phyloP scores from a whole-genome alignment of 2,888 invertebrate genomes.

The Orchestes rusci region DNA sequence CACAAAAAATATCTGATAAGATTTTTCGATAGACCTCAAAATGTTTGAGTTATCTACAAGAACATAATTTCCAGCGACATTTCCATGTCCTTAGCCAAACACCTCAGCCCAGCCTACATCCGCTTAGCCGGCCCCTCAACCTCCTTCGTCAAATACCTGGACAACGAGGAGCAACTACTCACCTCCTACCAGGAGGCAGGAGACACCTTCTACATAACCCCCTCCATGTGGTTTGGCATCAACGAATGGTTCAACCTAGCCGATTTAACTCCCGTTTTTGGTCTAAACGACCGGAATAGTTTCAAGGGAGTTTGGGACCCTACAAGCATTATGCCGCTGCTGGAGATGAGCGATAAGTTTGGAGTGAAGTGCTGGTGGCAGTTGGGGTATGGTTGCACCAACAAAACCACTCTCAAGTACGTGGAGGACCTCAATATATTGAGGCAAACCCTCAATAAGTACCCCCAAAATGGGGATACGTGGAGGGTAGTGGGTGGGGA shows the following conservation, averaged over 20 bases:
- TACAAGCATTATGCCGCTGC: constrained; percentile 56
- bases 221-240: constrained; percentile 40
- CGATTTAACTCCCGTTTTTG: constrained; percentile 61
- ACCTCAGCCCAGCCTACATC: constrained; percentile 64
- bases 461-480: constrained; percentile 47
- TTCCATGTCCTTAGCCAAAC: constrained; percentile 57
- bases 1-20: neutral
- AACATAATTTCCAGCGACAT: constrained; percentile 45
- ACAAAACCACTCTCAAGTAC: constrained; percentile 52
- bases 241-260: constrained; percentile 50
- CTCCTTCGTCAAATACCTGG: constrained; percentile 40
- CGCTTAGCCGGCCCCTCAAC: constrained; percentile 66
- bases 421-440: constrained; percentile 56
- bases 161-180: constrained; percentile 26
- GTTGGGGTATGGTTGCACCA: constrained; percentile 56
- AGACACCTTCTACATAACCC: constrained; percentile 35
- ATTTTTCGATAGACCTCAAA: constrained; percentile 1
- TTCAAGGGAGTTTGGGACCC: constrained; percentile 58
- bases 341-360: constrained; percentile 60
- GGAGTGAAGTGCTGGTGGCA: constrained; percentile 65
- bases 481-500: constrained; percentile 61
- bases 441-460: constrained; percentile 55
- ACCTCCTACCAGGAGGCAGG: constrained; percentile 18
- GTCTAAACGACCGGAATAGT: constrained; percentile 54
- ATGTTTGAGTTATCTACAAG: neutral